Evolutionary conservation across 1,140 invertebrate species (phyloP).

Genomic region (Wiebesia pumilae): DNA sequence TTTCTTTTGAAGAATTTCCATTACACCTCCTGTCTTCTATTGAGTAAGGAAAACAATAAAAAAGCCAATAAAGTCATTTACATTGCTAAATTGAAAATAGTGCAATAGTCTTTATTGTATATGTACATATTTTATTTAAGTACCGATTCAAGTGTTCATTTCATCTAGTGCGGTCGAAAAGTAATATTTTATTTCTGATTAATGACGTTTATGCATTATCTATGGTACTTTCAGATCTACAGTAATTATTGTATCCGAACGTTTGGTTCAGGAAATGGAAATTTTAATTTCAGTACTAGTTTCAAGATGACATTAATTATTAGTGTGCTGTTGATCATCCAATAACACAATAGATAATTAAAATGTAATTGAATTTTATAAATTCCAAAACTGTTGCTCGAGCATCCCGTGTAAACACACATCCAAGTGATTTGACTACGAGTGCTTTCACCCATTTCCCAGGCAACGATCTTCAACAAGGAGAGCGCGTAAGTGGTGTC

Average conservation of each 20-base stretch:
- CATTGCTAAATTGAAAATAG: background rate
- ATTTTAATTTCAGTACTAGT: too few species aligned
- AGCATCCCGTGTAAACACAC: too few species aligned
- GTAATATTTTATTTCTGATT: background rate
- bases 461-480: background rate
- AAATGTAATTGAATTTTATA: too few species aligned
- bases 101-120: background rate
- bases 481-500: background rate
- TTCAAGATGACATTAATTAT: too few species aligned
- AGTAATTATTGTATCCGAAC: too few species aligned
- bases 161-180: background rate
- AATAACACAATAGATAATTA: too few species aligned
- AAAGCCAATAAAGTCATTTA: background rate
- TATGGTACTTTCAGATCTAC: too few species aligned
- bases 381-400: too few species aligned
- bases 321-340: too few species aligned
- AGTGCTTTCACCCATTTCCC: slow-evolving; percentile 12
- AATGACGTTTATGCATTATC: too few species aligned
- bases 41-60: background rate
- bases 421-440: too few species aligned
- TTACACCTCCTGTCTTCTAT: background rate
- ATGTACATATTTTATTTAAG: background rate
- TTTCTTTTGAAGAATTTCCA: background rate
- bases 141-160: background rate
- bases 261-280: too few species aligned